A percentile compares a stretch with the other conserved stretches of the same genome.
Conservation (phyloP, 2,113 vertebrate species). For the Ammodramus savannarum region DNA sequence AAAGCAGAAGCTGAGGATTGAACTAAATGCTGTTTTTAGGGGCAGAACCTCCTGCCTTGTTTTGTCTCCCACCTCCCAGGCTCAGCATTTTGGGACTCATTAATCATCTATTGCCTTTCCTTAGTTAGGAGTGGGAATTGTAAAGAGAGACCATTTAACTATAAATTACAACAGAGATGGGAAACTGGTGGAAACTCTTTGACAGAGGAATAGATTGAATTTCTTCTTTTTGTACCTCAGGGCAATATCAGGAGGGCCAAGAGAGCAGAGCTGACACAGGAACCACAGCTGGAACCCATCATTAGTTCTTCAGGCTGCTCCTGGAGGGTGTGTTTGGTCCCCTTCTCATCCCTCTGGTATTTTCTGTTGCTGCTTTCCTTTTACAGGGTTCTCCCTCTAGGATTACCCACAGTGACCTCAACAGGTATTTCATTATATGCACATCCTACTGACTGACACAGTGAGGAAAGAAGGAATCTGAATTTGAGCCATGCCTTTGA, state of each 20-base stretch:
- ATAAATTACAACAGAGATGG: background rate
- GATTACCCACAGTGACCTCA: background rate
- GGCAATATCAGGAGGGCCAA: background rate
- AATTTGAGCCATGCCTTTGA: background rate
- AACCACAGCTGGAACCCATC: background rate
- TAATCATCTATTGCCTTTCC: background rate
- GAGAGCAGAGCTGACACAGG: background rate
- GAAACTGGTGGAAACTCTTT: background rate
- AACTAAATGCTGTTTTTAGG: background rate
- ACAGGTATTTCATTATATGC: background rate
- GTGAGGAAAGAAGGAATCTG: background rate
- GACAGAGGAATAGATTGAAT: background rate
- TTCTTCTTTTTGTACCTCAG: background rate
- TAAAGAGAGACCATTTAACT: background rate
- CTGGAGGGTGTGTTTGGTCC: background rate
- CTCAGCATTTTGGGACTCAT: background rate
- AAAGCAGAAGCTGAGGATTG: background rate
- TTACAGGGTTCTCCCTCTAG: background rate
- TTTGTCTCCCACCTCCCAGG: background rate
- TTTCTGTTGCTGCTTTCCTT: background rate
- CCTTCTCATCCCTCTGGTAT: background rate
- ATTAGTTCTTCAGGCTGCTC: background rate
- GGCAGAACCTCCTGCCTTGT: background rate
- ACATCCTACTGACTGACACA: background rate
- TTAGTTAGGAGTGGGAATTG: background rate